Percentiles rank a stretch among this genome's conserved stretches.
phyloP scores from a whole-genome alignment of 2,888 invertebrate species.

The Eristalinus aeneus region DNA sequence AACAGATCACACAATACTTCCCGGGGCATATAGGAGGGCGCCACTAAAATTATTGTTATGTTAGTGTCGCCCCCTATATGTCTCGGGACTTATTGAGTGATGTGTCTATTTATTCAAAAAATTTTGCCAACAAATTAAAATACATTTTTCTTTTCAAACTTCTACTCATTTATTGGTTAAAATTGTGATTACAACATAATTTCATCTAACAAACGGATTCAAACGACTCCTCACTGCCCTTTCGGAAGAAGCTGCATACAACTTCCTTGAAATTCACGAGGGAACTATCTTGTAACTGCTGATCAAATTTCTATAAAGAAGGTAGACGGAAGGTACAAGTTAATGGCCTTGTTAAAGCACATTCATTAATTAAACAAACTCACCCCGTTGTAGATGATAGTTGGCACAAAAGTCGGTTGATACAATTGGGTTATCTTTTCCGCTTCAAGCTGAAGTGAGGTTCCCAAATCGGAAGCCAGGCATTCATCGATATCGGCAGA shows the following conservation, averaged over 20 bases:
- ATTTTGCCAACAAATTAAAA: too few relatives aligned
- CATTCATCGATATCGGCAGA: slow-evolving; percentile 79
- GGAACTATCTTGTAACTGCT: slow-evolving; percentile 80
- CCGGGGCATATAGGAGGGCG: too few relatives aligned
- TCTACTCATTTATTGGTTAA: not conserved
- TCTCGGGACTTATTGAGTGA: too few relatives aligned
- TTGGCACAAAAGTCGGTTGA: slow-evolving; percentile 81
- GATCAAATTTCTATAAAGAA: slow-evolving; percentile 78
- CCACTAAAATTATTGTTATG: too few relatives aligned
- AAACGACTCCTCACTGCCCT: slow-evolving; percentile 69
- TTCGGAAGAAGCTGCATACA: slow-evolving; percentile 78
- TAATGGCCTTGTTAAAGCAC: slow-evolving; percentile 58
- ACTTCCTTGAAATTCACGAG: slow-evolving; percentile 79
- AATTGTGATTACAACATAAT: not conserved
- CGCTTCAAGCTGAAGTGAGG: slow-evolving; percentile 81
- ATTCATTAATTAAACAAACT: slow-evolving; percentile 59
- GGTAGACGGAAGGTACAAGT: not conserved
- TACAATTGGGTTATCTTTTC: slow-evolving; percentile 80
- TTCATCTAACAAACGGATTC: slow-evolving; percentile 47
- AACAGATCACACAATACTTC: too few relatives aligned
- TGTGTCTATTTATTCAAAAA: too few relatives aligned
- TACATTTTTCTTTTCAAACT: not conserved
- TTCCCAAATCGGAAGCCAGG: slow-evolving; percentile 79
- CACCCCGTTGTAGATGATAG: slow-evolving; percentile 82
- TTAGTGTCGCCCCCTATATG: too few relatives aligned